These are phyloP conservation scores for Pelobates fuscus DNA, from an alignment of 2,113 vertebrate species.

Conservation along the genomic window DNA sequence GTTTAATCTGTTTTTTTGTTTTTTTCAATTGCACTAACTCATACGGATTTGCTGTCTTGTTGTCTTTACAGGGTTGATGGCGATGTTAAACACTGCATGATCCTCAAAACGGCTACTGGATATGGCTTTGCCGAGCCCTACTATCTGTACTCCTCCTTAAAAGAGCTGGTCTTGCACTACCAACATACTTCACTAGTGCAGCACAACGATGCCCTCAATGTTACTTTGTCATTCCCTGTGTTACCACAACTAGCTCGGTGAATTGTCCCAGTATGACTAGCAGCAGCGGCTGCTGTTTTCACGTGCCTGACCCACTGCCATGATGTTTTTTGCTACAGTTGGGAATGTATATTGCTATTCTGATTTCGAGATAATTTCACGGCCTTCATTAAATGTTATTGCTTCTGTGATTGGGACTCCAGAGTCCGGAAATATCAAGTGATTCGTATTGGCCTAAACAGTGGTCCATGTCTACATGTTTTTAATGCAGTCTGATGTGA, in stretches of 20 bases:
- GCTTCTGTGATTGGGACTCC: too few relatives aligned
- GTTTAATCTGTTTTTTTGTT: too few relatives aligned
- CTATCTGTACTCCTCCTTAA: constrained; percentile 88
- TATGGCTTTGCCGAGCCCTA: constrained; percentile 90
- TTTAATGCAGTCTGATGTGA: too few relatives aligned
- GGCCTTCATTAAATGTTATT: too few relatives aligned
- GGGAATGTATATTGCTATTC: too few relatives aligned
- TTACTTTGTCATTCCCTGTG: constrained; percentile 86
- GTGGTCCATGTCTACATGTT: too few relatives aligned
- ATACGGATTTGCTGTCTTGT: not conserved
- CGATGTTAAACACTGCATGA: constrained; percentile 87
- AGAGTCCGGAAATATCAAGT: too few relatives aligned
- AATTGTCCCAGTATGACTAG: constrained; percentile 50
- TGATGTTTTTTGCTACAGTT: not conserved
- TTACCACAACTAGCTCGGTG: constrained; percentile 82
- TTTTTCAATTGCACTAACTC: too few relatives aligned
- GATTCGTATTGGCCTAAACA: too few relatives aligned
- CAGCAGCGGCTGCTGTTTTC: not conserved
- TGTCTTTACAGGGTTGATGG: constrained; percentile 77
- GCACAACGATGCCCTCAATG: constrained; percentile 91
- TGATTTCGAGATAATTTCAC: too few relatives aligned
- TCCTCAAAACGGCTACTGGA: constrained; percentile 85
- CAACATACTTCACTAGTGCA: constrained; percentile 89
- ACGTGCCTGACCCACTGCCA: not conserved
- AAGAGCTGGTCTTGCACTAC: constrained; percentile 92